Base-by-base conservation (phyloP, 2,888 invertebrate genomes). In the Lucinisca nassula region DNA sequence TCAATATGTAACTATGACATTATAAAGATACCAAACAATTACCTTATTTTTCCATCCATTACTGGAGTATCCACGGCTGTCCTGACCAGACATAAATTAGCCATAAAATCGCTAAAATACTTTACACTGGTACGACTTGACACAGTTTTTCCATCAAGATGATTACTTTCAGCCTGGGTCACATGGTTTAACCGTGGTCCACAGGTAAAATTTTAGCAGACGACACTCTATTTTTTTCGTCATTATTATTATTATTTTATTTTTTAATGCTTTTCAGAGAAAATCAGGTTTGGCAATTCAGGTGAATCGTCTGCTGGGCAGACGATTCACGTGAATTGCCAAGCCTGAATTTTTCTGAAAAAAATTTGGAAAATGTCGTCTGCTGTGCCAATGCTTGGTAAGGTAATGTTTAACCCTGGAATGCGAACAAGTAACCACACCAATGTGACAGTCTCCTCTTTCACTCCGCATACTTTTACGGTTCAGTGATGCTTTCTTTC, bases 401-500 rank as follows among this genome's bases (percentile, higher is more conserved):
- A n/a, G n/a, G n/a, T n/a, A n/a, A n/a, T n/a, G 30, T 30, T 61
- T 24, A 30, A 61, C 61, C 3, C 3, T 14, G 51, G 51, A 51
- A 51, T 51, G 51, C 51, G 51, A 21, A 12, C 51, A 51, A n/a
- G 51, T 51, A 61, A 61, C 24, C 27, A 61, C 14, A 61, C 61
- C 45, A 45, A 45, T 61, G 6, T 3, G 61, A 27, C 27, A 61
- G 1, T 10, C 27, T 27, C 21, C 10, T 61, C 27, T 61, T 61
- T 61, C 61, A 61, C 61, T 61, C 27, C 17, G 61, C 61, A 61
- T 61, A 61, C 61, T 61, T 61, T 61, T 61, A 61, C 30, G 61
- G 61, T 61, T 30, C 61, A 61, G 30, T 4, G 30, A 27, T 10
- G 10, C 6, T 27, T 21, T 55, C 21, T 8, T 55, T 17, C 8